These are phyloP conservation scores for Bombus balteatus DNA, from an alignment of 1,140 invertebrate genomes.

Conservation along the genomic window DNA sequence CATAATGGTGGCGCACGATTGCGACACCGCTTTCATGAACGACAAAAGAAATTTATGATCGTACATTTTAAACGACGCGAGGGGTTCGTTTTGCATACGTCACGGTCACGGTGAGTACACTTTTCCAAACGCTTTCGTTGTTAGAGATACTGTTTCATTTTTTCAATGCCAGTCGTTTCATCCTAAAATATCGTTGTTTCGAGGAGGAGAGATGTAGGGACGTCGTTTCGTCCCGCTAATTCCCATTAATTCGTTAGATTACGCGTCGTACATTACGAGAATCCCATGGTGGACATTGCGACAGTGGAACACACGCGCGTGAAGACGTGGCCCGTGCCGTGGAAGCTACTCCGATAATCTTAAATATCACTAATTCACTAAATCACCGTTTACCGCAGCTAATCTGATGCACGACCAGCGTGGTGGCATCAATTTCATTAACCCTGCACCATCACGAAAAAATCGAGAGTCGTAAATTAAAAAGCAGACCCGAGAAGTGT, in stretches of 20 bases:
- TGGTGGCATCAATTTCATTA: slow-evolving; percentile 51
- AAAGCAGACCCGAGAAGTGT: slow-evolving; percentile 32
- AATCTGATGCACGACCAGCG: slow-evolving; percentile 39
- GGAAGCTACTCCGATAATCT: slow-evolving; percentile 20
- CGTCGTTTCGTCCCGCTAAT: neutral
- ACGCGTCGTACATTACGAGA: neutral
- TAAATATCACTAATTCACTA: slow-evolving; percentile 49
- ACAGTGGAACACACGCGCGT: neutral
- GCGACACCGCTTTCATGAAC: slow-evolving; percentile 44
- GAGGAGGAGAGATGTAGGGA: neutral
- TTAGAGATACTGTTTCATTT: neutral
- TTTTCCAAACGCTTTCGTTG: slow-evolving; percentile 1
- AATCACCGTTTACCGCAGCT: slow-evolving; percentile 43
- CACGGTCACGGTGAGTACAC: slow-evolving; percentile 19
- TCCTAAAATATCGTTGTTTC: neutral
- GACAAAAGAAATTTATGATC: slow-evolving; percentile 48
- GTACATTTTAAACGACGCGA: slow-evolving; percentile 12
- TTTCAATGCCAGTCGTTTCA: neutral
- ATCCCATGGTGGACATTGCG: neutral
- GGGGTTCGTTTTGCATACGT: slow-evolving; percentile 22
- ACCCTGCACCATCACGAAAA: slow-evolving; percentile 30
- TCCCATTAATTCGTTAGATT: slow-evolving; percentile 30
- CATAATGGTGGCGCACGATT: slow-evolving; percentile 29
- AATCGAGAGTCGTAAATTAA: slow-evolving; percentile 55
- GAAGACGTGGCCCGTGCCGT: slow-evolving; percentile 28